Percentiles rank a stretch among this genome's conserved stretches.
Evolutionary conservation across 2,113 vertebrate genomes (phyloP).

Genomic region (Natator depressus): DNA sequence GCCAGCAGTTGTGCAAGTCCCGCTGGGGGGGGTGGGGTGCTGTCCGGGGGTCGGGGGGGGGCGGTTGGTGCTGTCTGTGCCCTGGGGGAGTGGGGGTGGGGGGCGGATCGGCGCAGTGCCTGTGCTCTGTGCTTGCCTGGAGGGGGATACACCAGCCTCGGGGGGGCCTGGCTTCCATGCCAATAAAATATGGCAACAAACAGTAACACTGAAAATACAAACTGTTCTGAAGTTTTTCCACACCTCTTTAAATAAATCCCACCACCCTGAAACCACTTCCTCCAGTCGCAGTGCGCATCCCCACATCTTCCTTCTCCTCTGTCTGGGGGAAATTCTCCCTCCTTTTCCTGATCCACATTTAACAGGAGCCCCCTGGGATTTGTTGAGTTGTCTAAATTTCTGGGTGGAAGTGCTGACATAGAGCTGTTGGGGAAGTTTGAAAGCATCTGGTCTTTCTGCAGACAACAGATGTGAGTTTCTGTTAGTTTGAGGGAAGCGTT

Average conservation of each 20-base stretch:
- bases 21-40: no score
- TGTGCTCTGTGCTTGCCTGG: neutral
- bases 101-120: no score
- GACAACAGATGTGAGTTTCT: neutral
- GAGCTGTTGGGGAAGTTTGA: neutral
- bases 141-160: neutral
- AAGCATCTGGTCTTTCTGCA: neutral
- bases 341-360: neutral
- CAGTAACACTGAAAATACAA: neutral
- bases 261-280: neutral
- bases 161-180: neutral
- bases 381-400: neutral
- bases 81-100: no score
- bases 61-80: no score
- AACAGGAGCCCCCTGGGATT: neutral
- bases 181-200: neutral
- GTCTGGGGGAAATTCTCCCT: neutral
- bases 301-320: neutral
- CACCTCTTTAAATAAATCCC: neutral
- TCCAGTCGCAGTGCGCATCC: neutral
- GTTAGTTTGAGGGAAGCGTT: neutral
- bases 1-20: no score
- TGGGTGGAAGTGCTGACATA: neutral
- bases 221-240: neutral
- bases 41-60: no score